Percentiles rank a stretch among this genome's conserved stretches.
Conservation (phyloP, 2,113 vertebrate species). For the Poecile atricapillus region DNA sequence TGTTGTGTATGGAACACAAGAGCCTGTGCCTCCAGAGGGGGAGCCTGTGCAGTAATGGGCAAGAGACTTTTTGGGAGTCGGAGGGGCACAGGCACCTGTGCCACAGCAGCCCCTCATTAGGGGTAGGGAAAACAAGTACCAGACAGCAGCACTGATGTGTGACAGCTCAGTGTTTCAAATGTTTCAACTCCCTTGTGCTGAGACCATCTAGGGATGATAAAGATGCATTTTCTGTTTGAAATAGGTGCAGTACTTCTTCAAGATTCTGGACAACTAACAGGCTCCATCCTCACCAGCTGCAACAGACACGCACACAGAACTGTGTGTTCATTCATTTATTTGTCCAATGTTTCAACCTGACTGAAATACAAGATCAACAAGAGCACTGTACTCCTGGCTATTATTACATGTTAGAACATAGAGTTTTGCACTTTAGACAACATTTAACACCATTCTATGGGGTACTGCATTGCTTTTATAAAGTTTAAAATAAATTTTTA, state of each 20-base stretch:
- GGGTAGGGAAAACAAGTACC: rapidly evolving
- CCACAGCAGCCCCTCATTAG: rapidly evolving
- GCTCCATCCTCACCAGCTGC: background rate
- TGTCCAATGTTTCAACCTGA: slow-evolving; percentile 93
- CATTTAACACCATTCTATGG: slow-evolving; percentile 87
- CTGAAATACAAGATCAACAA: slow-evolving; percentile 92
- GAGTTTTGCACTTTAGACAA: slow-evolving; percentile 90
- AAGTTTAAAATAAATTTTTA: slow-evolving; percentile 88
- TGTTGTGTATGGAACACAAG: rapidly evolving
- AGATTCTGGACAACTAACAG: slow-evolving; percentile 82
- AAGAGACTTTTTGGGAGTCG: too few species aligned
- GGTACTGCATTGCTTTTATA: slow-evolving; percentile 95
- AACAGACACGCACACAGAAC: background rate
- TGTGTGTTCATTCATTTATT: slow-evolving; percentile 81
- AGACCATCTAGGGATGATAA: rapidly evolving
- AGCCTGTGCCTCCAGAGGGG: rapidly evolving
- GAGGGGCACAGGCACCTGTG: rapidly evolving
- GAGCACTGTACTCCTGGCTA: slow-evolving; percentile 87
- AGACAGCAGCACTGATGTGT: rapidly evolving
- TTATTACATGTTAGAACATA: slow-evolving; percentile 90
- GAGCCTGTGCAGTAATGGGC: rapidly evolving
- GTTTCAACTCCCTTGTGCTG: background rate
- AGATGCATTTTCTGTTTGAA: background rate
- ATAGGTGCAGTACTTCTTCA: slow-evolving; percentile 97
- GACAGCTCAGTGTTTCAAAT: background rate